Base-by-base conservation (phyloP, 2,113 vertebrate genomes). In the Cheilinus undulatus region DNA sequence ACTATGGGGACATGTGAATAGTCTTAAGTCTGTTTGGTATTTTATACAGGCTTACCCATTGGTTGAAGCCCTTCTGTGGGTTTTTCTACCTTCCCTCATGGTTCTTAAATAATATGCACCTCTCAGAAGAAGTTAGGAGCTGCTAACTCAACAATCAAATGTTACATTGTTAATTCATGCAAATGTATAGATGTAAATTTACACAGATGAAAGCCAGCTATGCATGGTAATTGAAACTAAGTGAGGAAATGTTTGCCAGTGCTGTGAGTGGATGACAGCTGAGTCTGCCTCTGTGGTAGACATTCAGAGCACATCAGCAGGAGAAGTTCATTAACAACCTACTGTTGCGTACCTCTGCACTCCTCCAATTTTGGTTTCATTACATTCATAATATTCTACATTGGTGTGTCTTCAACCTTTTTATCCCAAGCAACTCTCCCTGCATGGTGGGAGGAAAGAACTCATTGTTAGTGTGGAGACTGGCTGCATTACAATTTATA, bases 361-460 rank as follows among this genome's bases (percentile, higher is more conserved):
- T 86, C 73, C 68, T 71, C 84, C 83, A 83, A 86, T 90, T 86
- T 90, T 86, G 76, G 59, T 88, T 88, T 86, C 87, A 91, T 88
- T 88, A 88, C 67, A 46, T 83, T 88, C 86, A 85, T 90, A 89
- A 91, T 88, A 84, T 87, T 88, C 76, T 80, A 86, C 90, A 90
- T 78, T 86, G 85, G 84, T 91, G 88, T 58, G 58, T 82, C 83
- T 78, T 76, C 84, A 76, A 86, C 83, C 83, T 88, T 84, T 89
- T 79, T 75, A 84, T 84, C 72, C 79, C 22, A 22, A 77, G 80
- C 78, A 88, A 75, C 74, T 76, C 81, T 67, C 70, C 28, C 69
- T 82, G 71, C 66, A 42, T 71, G 61, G 53, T 48, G 46, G 85
- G 65, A 76, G 88, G 89, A 90, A 89, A 81, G 81, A 88, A 90